phyloP scores from a whole-genome alignment of 2,797 vertebrate species.

The Sardinella longiceps region DNA sequence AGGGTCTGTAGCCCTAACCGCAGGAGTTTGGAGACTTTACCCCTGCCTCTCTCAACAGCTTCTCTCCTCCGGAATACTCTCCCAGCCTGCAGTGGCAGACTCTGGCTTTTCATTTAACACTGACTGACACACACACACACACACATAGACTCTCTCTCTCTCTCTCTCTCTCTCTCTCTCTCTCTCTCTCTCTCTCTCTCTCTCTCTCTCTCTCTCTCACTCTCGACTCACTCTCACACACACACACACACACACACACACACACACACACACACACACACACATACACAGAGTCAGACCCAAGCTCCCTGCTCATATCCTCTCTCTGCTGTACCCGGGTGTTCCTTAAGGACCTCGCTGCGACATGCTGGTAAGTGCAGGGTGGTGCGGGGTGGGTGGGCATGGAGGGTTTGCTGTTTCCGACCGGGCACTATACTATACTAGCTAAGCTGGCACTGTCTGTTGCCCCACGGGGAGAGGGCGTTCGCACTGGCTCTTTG shows the following conservation, averaged over 20 bases:
- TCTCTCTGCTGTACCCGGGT: neutral
- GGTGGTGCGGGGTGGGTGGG: neutral
- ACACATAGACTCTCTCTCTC: neutral
- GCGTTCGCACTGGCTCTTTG: neutral
- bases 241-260: conserved; percentile 24
- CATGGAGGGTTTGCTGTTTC: neutral
- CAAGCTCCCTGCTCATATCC: neutral
- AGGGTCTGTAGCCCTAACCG: conserved; percentile 13
- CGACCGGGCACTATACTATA: neutral
- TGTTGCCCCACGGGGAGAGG: neutral
- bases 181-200: too few species aligned
- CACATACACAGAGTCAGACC: conserved; percentile 18
- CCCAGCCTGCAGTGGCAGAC: neutral
- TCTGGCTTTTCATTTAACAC: neutral
- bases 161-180: neutral
- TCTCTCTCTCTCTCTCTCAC: neutral
- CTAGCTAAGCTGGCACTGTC: neutral
- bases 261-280: neutral
- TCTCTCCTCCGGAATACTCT: neutral
- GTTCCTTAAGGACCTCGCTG: neutral
- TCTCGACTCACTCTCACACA: neutral
- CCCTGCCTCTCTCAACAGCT: conserved; percentile 11
- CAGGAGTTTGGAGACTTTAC: conserved; percentile 19
- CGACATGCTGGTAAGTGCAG: neutral
- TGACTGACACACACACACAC: neutral